Percentiles rank a stretch among this genome's conserved stretches.
phyloP scores from a whole-genome alignment of 2,797 vertebrate genomes.

The Mallotus villosus region DNA sequence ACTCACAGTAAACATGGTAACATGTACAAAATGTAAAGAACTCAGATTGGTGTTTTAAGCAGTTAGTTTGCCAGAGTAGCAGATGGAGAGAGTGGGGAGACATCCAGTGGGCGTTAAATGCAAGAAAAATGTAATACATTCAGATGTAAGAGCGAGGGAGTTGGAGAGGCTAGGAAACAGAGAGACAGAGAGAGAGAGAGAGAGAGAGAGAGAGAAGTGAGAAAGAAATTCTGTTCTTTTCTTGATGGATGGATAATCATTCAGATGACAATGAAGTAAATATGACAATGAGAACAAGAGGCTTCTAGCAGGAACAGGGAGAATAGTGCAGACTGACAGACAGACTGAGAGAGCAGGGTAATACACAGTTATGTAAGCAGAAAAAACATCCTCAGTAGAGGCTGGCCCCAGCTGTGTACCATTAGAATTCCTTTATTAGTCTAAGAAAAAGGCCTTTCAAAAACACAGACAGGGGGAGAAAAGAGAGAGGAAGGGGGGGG shows the following conservation, averaged over 20 bases:
- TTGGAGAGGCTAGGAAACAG: slow-evolving; percentile 1
- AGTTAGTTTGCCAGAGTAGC: slow-evolving; percentile 22
- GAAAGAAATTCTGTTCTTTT: slow-evolving; percentile 1
- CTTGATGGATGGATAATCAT: slow-evolving; percentile 5
- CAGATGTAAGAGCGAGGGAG: slow-evolving; percentile 11
- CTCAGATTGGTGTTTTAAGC: neutral
- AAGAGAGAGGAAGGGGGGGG: slow-evolving; percentile 5
- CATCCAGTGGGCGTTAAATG: slow-evolving; percentile 11
- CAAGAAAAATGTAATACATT: neutral
- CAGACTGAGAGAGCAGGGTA: neutral
- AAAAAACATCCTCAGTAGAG: slow-evolving; percentile 12
- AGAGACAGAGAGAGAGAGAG: slow-evolving; percentile 9
- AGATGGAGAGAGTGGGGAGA: slow-evolving; percentile 20
- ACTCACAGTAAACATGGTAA: neutral
- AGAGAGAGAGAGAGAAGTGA: neutral
- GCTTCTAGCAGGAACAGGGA: neutral
- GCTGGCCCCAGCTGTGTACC: slow-evolving; percentile 32
- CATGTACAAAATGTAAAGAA: slow-evolving; percentile 1
- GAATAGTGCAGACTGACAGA: neutral
- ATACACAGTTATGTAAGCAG: slow-evolving; percentile 36
- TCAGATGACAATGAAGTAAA: slow-evolving; percentile 1
- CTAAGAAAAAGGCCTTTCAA: slow-evolving; percentile 17
- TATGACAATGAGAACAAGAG: neutral
- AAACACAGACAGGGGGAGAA: neutral
- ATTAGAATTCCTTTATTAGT: slow-evolving; percentile 30